Evolutionary conservation across 2,888 invertebrate genomes (phyloP), one percentile per base, ranked within the genome.

Genomic region (Syrphus vitripennis): DNA sequence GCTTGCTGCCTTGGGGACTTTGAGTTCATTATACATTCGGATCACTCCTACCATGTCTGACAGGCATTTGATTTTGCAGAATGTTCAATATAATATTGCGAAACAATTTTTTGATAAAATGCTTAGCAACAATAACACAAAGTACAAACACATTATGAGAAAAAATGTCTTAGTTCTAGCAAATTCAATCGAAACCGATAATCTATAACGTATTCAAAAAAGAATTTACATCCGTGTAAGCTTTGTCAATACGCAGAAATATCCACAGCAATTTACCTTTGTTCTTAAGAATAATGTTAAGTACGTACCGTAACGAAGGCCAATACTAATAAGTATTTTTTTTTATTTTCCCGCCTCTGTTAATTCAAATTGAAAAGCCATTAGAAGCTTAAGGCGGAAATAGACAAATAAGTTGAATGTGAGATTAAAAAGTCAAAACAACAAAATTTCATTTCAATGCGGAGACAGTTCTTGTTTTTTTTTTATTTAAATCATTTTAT

Each of bases 401-500:
- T 24, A 34, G 6, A 29, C 29, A 7, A 16, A 19, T 31, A 2
- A 24, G 0, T 2, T 12, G 3, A 26, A 24, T 53, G 0, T 6
- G n/a, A n/a, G n/a, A n/a, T n/a, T n/a, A n/a, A n/a, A n/a, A 42
- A 67, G 50, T 24, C 21, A 67, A 21, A 59, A 67, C 50, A 67
- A 50, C 67, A 67, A 50, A 34, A 31, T 67, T 67, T 67, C 24
- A 48, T 14, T 67, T n/a, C n/a, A n/a, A n/a, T n/a, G n/a, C n/a
- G 48, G 67, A 34, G n/a, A 67, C 67, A 67, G 48, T 67, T 67
- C 50, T 67, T 4, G 48, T 67, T 50, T 48, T 48, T 31, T 67
- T 50, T 48, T 48, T 31, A 67, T 67, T 67, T 21, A 65, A 65
- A 34, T 48, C 31, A 50, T 65, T 29, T 4, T 37, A 16, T 40